Base-by-base conservation (phyloP, 2,113 vertebrate species). In the Seriola rivoliana region DNA sequence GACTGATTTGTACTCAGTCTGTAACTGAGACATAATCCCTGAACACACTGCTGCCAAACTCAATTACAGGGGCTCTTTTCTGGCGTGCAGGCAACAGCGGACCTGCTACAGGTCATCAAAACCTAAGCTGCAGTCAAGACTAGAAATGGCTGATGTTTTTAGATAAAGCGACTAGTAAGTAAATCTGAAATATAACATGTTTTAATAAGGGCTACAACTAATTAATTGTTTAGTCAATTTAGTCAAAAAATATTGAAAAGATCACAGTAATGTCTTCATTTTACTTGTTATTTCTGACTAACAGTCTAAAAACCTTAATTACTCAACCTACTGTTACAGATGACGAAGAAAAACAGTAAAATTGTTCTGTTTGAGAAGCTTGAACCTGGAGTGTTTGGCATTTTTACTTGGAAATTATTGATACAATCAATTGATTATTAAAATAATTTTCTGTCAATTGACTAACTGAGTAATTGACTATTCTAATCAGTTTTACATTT, bases 21-120 rank as follows among this genome's bases (percentile, higher is more conserved):
- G 32, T 46, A 63, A 84, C 57, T 59, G 75, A 76, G 67, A 48
- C 48, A 66, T 50, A 60, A 67, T 78, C 60, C 54, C 65, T 62
- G 13, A 59, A 67, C 42, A 65, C 65, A 46, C 54, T 52, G 23
- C 38, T 81, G 73, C 85, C 66, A 83, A 81, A 86, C 78, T 59
- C 65, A 72, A 84, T 88, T 86, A 86, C 44, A 84, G 78, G 60
- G 34, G 60, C 21, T 84, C 58, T 64, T 42, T 63, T 46, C 38
- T 70, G 57, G 40, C 48, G 5, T 38, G 32, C 42, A 50, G 63
- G 58, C 5, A 0, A 67, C 36, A 57, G 44, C 17, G 32, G 54
- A 80, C 67, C 36, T 70, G 71, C 65, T 55, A 42, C 64, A 74
- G 68, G 78, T 71, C 73, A 79, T 66, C 64, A 75, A 34, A 77